These are phyloP conservation scores for Antheraea yamamai DNA, from an alignment of 2,888 invertebrate genomes.

Conservation along the genomic window DNA sequence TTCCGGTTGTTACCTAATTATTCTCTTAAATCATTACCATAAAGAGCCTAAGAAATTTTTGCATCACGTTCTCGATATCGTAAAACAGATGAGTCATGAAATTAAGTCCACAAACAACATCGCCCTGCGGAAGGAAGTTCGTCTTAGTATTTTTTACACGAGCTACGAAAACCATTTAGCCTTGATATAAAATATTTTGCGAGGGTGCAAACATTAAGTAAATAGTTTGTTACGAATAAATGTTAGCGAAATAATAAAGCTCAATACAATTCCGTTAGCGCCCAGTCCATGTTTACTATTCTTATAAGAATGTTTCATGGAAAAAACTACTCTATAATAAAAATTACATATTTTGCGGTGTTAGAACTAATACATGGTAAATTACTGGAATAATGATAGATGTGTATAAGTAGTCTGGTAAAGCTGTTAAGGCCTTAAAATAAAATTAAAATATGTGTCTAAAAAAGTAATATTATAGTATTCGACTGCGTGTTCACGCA, in stretches of 20 bases:
- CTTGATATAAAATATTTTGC: conserved; percentile 1
- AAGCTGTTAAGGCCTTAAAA: no score
- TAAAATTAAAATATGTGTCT: no score
- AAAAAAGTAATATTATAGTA: neutral
- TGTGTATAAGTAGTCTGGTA: no score
- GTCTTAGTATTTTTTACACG: conserved; percentile 8
- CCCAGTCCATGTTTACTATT: conserved; percentile 19
- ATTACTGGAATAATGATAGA: neutral
- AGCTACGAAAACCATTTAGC: conserved; percentile 9
- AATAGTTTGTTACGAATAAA: conserved; percentile 28
- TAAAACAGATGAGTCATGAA: neutral
- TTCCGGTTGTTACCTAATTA: no score
- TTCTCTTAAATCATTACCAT: no score
- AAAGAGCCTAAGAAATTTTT: neutral
- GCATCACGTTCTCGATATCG: neutral
- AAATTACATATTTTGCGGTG: neutral
- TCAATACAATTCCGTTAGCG: neutral
- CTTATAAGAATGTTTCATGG: neutral
- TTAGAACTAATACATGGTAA: neutral
- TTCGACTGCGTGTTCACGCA: no score
- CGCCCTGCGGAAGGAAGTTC: neutral
- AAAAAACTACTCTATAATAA: neutral
- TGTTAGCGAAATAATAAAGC: conserved; percentile 20
- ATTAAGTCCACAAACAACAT: conserved; percentile 6
- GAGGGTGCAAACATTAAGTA: conserved; percentile 15